Conservation (phyloP, 1,140 invertebrate species). For the Lepidurus arcticus region DNA sequence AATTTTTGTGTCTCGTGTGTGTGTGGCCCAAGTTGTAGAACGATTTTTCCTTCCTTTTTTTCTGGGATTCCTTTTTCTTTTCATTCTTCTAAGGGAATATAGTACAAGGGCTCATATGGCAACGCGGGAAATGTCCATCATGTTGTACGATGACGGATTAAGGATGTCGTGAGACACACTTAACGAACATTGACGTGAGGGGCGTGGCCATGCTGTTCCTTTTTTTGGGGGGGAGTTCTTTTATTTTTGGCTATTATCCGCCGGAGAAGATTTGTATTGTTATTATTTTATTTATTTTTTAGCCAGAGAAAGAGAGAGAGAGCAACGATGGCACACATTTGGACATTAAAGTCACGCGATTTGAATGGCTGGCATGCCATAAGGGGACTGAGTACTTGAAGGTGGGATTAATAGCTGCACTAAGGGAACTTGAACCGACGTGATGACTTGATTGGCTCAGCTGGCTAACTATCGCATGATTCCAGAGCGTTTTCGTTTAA, state of each 20-base stretch:
- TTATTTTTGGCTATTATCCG: background rate
- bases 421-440: background rate
- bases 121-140: constrained; percentile 21
- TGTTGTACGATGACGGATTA: constrained; percentile 19
- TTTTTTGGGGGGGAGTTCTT: background rate
- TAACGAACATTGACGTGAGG: background rate
- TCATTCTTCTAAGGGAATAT: background rate
- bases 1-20: too few species aligned
- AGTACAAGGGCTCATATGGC: background rate
- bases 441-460: constrained; percentile 15
- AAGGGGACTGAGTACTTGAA: background rate
- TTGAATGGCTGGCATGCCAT: background rate
- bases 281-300: background rate
- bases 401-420: background rate
- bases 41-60: too few species aligned
- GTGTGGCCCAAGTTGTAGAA: too few species aligned
- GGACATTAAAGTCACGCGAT: constrained; percentile 1
- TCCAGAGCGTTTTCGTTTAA: background rate
- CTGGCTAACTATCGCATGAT: background rate
- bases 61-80: too few species aligned
- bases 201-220: background rate
- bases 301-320: background rate
- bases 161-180: background rate
- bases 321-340: background rate
- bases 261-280: too few species aligned